Evolutionary conservation across 2,113 vertebrate genomes (phyloP).

Genomic region (Bucco capensis): DNA sequence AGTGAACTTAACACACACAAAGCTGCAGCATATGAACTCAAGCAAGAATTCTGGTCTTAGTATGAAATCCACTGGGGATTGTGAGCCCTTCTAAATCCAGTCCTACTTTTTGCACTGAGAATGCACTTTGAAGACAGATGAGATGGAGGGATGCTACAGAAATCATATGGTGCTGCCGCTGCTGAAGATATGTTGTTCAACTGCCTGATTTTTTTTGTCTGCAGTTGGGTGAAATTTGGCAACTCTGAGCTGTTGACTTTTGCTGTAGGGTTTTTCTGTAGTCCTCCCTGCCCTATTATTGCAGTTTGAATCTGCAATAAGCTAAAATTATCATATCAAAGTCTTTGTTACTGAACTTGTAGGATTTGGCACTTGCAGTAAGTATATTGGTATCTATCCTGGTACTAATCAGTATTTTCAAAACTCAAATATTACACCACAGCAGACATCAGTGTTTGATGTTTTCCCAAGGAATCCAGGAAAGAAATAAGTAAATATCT

Average conservation of each 20-base stretch:
- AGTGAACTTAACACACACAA: constrained; percentile 79
- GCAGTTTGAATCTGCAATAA: constrained; percentile 54
- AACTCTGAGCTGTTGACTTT: constrained; percentile 54
- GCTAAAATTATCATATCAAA: constrained; percentile 54
- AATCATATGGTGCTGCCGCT: constrained; percentile 57
- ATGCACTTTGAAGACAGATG: constrained; percentile 82
- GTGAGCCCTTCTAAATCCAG: constrained; percentile 56
- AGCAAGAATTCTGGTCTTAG: constrained; percentile 90
- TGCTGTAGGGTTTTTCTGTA: constrained; percentile 59
- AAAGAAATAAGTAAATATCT: constrained; percentile 4
- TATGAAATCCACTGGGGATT: constrained; percentile 29
- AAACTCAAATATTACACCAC: not conserved
- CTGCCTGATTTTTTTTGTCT: constrained; percentile 45
- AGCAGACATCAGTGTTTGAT: constrained; percentile 6
- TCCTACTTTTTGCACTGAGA: constrained; percentile 81
- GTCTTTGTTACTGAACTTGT: constrained; percentile 45
- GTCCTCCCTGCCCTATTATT: constrained; percentile 53
- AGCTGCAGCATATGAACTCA: constrained; percentile 81
- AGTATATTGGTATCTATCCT: constrained; percentile 29
- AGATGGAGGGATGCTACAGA: constrained; percentile 69
- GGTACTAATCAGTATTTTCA: constrained; percentile 40
- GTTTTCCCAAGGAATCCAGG: constrained; percentile 34
- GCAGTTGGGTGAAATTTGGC: constrained; percentile 43
- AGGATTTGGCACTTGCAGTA: constrained; percentile 56
- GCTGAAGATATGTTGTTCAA: constrained; percentile 17